These are phyloP conservation scores for Muscina levida DNA, from an alignment of 2,888 invertebrate species.

Conservation along the genomic window DNA sequence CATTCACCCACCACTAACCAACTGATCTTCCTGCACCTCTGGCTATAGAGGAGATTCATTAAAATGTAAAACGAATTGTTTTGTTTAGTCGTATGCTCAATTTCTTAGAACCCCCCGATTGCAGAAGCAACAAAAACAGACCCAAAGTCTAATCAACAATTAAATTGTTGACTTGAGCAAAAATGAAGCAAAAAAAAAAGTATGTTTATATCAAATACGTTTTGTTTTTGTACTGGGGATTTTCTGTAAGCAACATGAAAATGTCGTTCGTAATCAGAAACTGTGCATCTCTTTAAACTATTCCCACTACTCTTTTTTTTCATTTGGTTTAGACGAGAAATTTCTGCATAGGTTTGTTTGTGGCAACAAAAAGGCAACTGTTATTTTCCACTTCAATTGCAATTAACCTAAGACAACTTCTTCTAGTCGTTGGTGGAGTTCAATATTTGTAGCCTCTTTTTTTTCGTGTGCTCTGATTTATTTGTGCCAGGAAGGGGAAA, in stretches of 20 bases:
- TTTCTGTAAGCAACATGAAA: slow-evolving; percentile 53
- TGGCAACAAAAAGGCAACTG: slow-evolving; percentile 62
- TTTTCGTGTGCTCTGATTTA: slow-evolving; percentile 31
- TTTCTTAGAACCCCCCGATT: slow-evolving; percentile 57
- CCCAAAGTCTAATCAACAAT: slow-evolving; percentile 62
- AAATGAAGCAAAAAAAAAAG: slow-evolving; percentile 39
- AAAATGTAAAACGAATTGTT: slow-evolving; percentile 62
- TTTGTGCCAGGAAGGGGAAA: slow-evolving; percentile 15
- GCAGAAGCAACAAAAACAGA: slow-evolving; percentile 33
- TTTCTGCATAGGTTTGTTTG: not conserved
- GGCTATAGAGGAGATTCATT: slow-evolving; percentile 46
- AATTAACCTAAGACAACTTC: slow-evolving; percentile 68
- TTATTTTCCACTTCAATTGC: slow-evolving; percentile 67
- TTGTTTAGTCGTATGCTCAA: slow-evolving; percentile 29
- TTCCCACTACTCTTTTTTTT: slow-evolving; percentile 52
- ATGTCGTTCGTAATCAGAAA: slow-evolving; percentile 64
- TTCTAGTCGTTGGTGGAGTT: slow-evolving; percentile 54
- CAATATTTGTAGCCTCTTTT: slow-evolving; percentile 39
- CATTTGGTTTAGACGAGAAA: not conserved
- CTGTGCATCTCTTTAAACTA: slow-evolving; percentile 60
- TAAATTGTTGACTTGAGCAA: slow-evolving; percentile 67
- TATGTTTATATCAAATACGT: slow-evolving; percentile 17
- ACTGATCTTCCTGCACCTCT: not conserved
- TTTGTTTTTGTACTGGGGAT: slow-evolving; percentile 21
- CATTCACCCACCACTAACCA: slow-evolving; percentile 17